Evolutionary conservation across 2,113 vertebrate genomes (phyloP).

Genomic region (Deroptyus accipitrinus): DNA sequence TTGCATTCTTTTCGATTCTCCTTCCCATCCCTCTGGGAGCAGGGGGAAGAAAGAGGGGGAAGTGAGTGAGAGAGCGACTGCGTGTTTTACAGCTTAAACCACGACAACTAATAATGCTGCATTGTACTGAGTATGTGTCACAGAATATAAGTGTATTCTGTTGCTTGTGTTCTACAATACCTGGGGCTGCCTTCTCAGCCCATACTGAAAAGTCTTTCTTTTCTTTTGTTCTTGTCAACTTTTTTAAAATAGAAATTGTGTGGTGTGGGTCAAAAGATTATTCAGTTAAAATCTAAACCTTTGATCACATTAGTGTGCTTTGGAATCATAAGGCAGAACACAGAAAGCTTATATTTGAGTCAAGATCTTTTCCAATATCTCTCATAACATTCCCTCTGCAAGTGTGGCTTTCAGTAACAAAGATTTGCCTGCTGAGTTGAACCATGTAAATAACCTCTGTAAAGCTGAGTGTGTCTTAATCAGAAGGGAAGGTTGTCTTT

Average conservation of each 20-base stretch:
- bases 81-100: too few relatives aligned
- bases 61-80: too few relatives aligned
- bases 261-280: background rate
- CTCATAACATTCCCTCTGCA: background rate
- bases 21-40: too few relatives aligned
- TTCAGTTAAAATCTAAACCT: background rate
- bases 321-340: background rate
- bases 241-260: background rate
- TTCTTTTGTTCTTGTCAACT: background rate
- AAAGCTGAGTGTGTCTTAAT: background rate
- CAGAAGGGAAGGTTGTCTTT: conserved; percentile 1
- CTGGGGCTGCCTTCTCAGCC: background rate
- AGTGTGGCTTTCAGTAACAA: accelerated
- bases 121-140: background rate
- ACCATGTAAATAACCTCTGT: background rate
- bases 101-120: background rate
- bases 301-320: background rate
- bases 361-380: background rate
- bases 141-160: accelerated
- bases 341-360: background rate
- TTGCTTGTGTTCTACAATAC: background rate
- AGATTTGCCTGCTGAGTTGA: background rate
- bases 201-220: background rate
- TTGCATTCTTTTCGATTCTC: too few relatives aligned
- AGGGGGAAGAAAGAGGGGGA: too few relatives aligned